Base-by-base conservation (phyloP, 2,797 vertebrate species). In the Sorex maritimensis region DNA sequence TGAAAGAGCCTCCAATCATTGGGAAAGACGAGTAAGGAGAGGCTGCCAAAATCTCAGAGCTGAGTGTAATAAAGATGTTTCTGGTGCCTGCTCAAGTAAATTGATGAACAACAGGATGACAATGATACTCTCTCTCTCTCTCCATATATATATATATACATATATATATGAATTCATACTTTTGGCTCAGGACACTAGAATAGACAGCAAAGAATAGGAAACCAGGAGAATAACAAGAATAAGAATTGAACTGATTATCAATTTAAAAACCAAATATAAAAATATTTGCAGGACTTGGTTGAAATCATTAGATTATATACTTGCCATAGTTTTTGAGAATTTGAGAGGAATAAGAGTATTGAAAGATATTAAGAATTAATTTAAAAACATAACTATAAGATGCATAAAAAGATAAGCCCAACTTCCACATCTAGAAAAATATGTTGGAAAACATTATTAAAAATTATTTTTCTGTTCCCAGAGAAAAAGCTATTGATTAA, bases 211-310 rank as follows among this genome's bases (percentile, higher is more conserved):
- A 63, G 52, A 92, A 90, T 19, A 74, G 34, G 15, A 23, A 77
- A 84, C 30, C 14, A 71, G 49, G 46, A 90, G 24, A 52, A 24
- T 41, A 28, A 80, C 23, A 88, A 68, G 23, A 17, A 24, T 19
- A 80, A 58, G 34, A 19, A 80, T 78, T 80, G 85, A 93, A 91
- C 58, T 95, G 38, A 91, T 78, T 41, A 88, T 81, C 2, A 93
- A 88, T 72, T 94, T 87, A 72, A 92, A 93, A 92, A 38, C 73
- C 58, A 1, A n/a, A 63, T 78, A 34, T 34, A 34, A 28, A 92
- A 92, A 88, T 93, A 86, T 81, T 86, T 61, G 19, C 52, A 86
- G 46, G 34, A 82, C 73, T 46, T 72, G 52, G 74, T 34, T 86
- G 55, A 94, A 78, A 84, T 88, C 24, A 65, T 65, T 65, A 65